phyloP scores from a whole-genome alignment of 2,113 vertebrate species.

The Pomatorhinus ruficollis region DNA sequence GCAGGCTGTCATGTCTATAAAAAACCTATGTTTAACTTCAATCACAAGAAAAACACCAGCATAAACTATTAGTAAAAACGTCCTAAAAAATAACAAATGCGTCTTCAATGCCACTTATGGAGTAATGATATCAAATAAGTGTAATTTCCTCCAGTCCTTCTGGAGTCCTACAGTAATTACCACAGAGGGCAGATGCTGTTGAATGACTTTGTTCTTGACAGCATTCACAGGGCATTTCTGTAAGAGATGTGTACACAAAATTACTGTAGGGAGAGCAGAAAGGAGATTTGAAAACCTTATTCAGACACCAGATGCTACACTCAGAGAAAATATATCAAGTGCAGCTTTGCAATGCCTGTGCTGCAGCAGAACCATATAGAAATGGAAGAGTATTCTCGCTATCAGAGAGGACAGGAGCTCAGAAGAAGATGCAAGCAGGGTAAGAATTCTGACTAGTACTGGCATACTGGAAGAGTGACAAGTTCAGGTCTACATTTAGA shows the following conservation, averaged over 20 bases:
- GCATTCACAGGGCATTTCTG: background rate
- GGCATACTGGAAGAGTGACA: background rate
- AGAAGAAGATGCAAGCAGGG: background rate
- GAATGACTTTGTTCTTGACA: background rate
- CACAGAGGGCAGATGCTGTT: background rate
- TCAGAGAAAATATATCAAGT: background rate
- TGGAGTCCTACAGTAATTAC: background rate
- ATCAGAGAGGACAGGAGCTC: background rate
- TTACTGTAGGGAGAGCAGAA: background rate
- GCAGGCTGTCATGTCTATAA: background rate
- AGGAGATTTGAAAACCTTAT: background rate
- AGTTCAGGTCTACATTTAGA: background rate
- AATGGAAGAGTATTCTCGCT: background rate
- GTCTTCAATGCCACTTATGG: background rate
- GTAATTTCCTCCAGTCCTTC: background rate
- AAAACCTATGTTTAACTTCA: background rate
- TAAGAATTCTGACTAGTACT: background rate
- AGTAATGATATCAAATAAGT: background rate
- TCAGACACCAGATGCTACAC: background rate
- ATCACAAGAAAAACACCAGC: background rate
- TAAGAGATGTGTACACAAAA: background rate
- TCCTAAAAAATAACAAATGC: background rate
- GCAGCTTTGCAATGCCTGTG: background rate
- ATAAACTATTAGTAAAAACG: background rate
- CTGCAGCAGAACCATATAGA: background rate